phyloP scores from a whole-genome alignment of 2,888 invertebrate genomes.

The Lumbricus terrestris region DNA sequence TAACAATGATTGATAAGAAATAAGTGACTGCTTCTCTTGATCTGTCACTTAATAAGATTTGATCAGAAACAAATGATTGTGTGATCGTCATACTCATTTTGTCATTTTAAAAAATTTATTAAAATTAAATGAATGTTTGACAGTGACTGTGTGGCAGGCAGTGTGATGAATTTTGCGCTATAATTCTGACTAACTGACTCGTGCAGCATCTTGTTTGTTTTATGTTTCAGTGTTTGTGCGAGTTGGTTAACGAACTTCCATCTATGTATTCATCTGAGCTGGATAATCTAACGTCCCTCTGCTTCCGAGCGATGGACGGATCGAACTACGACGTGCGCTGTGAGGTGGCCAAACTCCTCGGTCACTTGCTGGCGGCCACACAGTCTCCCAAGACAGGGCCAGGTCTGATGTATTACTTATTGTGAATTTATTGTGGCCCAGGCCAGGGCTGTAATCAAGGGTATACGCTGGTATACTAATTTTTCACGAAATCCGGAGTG shows the following conservation, averaged over 20 bases:
- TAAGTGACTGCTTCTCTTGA: too few relatives aligned
- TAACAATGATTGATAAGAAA: too few relatives aligned
- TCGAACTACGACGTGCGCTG: slow-evolving; percentile 89
- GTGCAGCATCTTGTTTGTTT: background rate
- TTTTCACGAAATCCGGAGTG: too few relatives aligned
- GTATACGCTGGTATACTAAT: too few relatives aligned
- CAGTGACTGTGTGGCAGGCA: background rate
- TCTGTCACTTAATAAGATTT: too few relatives aligned
- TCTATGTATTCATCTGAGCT: slow-evolving; percentile 80
- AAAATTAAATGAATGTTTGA: background rate
- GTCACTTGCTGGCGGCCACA: slow-evolving; percentile 74
- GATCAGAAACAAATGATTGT: too few relatives aligned
- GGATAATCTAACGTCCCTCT: slow-evolving; percentile 86
- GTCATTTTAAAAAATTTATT: too few relatives aligned
- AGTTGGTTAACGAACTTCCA: slow-evolving; percentile 83
- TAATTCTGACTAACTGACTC: background rate
- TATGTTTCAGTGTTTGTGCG: slow-evolving; percentile 73
- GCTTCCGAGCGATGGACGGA: slow-evolving; percentile 86
- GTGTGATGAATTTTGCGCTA: background rate
- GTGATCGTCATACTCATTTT: too few relatives aligned
- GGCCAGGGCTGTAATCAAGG: too few relatives aligned
- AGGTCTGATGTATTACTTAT: background rate
- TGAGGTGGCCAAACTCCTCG: slow-evolving; percentile 86
- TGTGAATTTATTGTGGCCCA: background rate
- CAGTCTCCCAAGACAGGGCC: slow-evolving; percentile 30